Evolutionary conservation across 1,140 invertebrate species (phyloP), one percentile per base, ranked within the genome.

Genomic region (Oreohelix idahoensis): DNA sequence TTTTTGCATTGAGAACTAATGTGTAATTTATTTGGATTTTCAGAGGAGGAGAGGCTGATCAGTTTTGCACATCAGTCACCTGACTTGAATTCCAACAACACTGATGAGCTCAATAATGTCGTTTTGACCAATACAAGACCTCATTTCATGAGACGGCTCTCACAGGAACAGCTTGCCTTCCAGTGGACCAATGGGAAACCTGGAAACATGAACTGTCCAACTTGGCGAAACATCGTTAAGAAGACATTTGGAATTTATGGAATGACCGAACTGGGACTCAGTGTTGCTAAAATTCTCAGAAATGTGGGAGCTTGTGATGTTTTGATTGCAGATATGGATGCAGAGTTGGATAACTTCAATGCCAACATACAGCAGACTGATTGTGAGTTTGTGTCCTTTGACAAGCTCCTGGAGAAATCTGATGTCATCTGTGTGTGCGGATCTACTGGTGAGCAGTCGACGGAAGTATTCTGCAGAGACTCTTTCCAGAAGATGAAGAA

Each of bases 181-280:
- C 80, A 82, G 71, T 82, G 71, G 70, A 74, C 17, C 69, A 73
- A 75, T n/a, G 80, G 80, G 32, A 73, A 39, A 35, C 71, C 80
- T 26, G 58, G 42, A 17, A 82, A 82, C 36, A 75, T n/a, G 23
- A 58, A 82, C 49, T 82, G 45, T 36, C 66, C 38, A 11, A 75
- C 80, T 26, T 85, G 84, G 84, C 97, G 97, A 0, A 95, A 95
- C 66, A 95, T 95, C 1, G 91, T 98, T 1, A 94, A 94, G 70
- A 95, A 96, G 0, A 96, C 96, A 29, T 95, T 98, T 35, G 97
- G 97, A 17, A 95, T 98, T 81, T 95, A 97, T 35, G 96, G 96
- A 35, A 93, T 97, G 20, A 96, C 96, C 20, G 94, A 94, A 42
- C 95, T 97, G 83, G 96, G 85, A 71, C 77, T 74, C 49, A 94